Base-by-base conservation (phyloP, 2,113 vertebrate species). In the Poicephalus meyeri region DNA sequence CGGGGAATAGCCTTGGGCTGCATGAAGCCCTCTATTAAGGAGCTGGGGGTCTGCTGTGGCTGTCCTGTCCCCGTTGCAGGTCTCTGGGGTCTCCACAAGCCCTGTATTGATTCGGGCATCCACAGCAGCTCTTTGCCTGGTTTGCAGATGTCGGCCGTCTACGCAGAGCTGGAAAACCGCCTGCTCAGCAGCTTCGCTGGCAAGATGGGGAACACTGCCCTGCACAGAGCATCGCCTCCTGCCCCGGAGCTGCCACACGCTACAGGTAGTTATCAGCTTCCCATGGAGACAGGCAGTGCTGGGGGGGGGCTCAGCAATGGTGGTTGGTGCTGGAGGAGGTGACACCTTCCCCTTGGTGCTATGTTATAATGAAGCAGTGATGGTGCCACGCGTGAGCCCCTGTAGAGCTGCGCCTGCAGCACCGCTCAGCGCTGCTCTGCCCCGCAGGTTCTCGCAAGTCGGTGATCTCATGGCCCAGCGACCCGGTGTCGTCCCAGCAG, bases 71-170 rank as follows among this genome's bases (percentile, higher is more conserved):
- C 56, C 23, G 6, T 4, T 0, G 2, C 46, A 17, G 74, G 16
- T 46, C 47, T 49, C 64, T 18, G 83, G 44, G 37, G 15, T 9
- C 5, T 53, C 16, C 29, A 1, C 6, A 4, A 26, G 41, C 15
- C 47, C 35, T 0, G 1, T 13, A 42, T 17, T 1, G 0, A 2
- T 24, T 3, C 0, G 1, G 71, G 20, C 26, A 4, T 0, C 2
- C 4, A 37, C 29, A 20, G 44, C 69, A 81, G 80, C 63, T 66
- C 39, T 61, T n/a, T 39, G 21, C 78, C 29, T 58, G 61, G 60
- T 39, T 12, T 66, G 20, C 92, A 99, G 99, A 99, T 99, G 98
- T 99, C 99, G 2, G 99, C 99, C 1, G 99, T 99, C 86, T 99
- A 99, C 3, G 99, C 99, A 1, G 99, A 99, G 95, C 95, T 99